Conservation (phyloP, 1,140 invertebrate genomes). For the Caerostris darwini region DNA sequence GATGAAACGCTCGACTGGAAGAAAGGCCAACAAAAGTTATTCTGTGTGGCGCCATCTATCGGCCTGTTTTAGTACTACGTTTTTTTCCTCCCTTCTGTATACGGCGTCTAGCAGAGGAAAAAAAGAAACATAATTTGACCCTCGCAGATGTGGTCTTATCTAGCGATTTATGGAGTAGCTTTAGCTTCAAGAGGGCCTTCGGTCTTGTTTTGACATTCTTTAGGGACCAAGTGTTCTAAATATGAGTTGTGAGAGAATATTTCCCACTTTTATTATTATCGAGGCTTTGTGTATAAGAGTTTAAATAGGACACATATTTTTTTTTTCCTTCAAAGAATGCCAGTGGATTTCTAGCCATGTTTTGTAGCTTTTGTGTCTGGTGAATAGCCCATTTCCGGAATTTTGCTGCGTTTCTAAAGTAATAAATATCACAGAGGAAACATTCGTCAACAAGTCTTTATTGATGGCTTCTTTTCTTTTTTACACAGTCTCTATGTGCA, state of each 20-base stretch:
- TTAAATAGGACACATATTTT: conserved; percentile 2
- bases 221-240: conserved; percentile 8
- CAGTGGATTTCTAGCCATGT: not conserved
- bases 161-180: conserved; percentile 50
- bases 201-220: conserved; percentile 12
- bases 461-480: not conserved
- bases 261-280: not conserved
- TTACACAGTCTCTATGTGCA: too few species aligned
- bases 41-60: conserved; percentile 59
- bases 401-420: not conserved
- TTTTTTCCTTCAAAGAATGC: not conserved
- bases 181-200: not conserved
- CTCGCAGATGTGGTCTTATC: conserved; percentile 45
- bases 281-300: not conserved
- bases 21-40: conserved; percentile 22
- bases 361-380: not conserved
- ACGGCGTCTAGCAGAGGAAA: not conserved
- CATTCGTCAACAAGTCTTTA: too few species aligned
- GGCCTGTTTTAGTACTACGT: not conserved
- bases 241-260: conserved; percentile 21
- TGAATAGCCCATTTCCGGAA: not conserved
- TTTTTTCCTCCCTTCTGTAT: not conserved
- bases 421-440: not conserved
- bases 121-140: conserved; percentile 23
- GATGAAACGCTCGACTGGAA: conserved; percentile 41